phyloP scores from a whole-genome alignment of 1,140 invertebrate genomes.

The Maniola jurtina region DNA sequence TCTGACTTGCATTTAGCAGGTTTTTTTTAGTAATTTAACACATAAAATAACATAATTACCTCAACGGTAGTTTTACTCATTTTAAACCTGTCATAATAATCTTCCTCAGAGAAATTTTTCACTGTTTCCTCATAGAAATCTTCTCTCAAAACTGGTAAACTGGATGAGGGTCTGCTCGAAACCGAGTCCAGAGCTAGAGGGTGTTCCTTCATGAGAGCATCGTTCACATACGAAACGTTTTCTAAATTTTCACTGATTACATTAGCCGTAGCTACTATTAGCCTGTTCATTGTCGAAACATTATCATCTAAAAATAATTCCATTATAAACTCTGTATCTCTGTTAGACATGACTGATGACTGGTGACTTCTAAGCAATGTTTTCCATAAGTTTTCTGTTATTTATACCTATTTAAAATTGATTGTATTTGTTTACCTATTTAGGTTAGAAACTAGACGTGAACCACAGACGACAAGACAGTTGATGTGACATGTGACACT shows the following conservation, averaged over 20 bases:
- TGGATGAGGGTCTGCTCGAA: constrained; percentile 13
- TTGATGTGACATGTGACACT: no score
- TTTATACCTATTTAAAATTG: not conserved
- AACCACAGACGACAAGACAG: no score
- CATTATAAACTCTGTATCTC: constrained; percentile 60
- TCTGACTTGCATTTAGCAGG: no score
- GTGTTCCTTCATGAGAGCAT: constrained; percentile 47
- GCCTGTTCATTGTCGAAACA: constrained; percentile 55
- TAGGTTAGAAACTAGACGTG: no score
- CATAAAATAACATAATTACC: constrained; percentile 36
- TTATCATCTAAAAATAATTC: constrained; percentile 66
- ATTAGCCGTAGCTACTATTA: constrained; percentile 59
- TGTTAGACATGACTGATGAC: constrained; percentile 26
- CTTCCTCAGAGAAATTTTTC: constrained; percentile 40
- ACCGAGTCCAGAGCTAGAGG: constrained; percentile 19
- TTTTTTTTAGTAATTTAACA: not conserved
- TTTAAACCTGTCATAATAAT: constrained; percentile 56
- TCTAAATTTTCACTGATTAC: constrained; percentile 60
- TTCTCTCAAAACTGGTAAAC: constrained; percentile 15
- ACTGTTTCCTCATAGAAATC: constrained; percentile 50
- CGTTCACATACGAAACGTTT: constrained; percentile 48
- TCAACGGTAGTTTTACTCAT: constrained; percentile 63
- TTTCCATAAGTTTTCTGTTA: no score
- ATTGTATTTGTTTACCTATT: no score
- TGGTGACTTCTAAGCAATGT: not conserved